Base-by-base conservation (phyloP, 2,797 vertebrate species). In the Varecia variegata region DNA sequence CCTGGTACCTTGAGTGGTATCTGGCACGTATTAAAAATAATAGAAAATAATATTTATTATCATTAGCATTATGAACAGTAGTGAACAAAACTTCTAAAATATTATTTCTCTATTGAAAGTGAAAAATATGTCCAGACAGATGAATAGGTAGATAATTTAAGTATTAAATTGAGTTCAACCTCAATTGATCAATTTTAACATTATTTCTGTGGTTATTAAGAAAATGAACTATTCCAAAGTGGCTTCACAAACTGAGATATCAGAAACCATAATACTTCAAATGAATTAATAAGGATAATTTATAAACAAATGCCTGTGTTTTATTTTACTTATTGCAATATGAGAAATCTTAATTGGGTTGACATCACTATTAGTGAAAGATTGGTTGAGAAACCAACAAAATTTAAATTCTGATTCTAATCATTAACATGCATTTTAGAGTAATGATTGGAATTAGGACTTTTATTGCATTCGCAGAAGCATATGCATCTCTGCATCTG, bases 391-490 rank as follows among this genome's bases (percentile, higher is more conserved):
- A 88, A 93, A 67, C 38, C 89, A 92, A 73, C 58, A 47, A 88
- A 76, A 93, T 95, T 93, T 93, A 76, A 90, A 84, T 71, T 96
- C 54, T 43, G 23, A 82, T 85, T 93, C 62, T 97, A 84, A 95
- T 94, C 96, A 95, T 74, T 96, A 74, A 76, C 47, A 92, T 93
- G 58, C 80, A 91, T 38, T 93, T 95, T 77, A 71, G 65, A 83
- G 35, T 93, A 94, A 91, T 93, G 71, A 96, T 88, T 35, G 94
- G 88, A 97, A 96, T 94, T 94, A 94, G 85, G 77, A 95, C 85
- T 96, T 95, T 86, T 84, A 67, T 67, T 86, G 86, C 18, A 5
- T 77, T 95, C 74, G 56, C 52, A 76, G 54, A 52, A 88, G 65
- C 88, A 86, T 95, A 95, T 94, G 82, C 56, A 88, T 88, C 45